phyloP scores from a whole-genome alignment of 2,797 vertebrate species.

The Meda fulgida region DNA sequence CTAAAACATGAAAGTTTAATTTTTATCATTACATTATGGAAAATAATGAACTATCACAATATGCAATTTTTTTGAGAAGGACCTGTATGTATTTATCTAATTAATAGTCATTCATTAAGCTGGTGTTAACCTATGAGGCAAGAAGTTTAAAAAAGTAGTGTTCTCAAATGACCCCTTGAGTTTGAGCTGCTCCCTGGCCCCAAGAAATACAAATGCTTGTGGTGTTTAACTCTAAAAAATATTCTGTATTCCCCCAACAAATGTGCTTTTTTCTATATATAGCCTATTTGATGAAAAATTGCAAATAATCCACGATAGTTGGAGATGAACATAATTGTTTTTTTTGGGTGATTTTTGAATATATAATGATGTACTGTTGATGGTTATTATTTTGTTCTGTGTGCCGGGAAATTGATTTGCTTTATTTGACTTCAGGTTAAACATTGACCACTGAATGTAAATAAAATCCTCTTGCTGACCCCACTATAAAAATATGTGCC shows the following conservation, averaged over 20 bases:
- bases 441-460: constrained; percentile 39
- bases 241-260: background rate
- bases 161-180: background rate
- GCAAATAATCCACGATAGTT: background rate
- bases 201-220: background rate
- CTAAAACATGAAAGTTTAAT: too few relatives aligned
- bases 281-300: too few relatives aligned
- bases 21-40: too few relatives aligned
- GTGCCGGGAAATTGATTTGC: constrained; percentile 16
- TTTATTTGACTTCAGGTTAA: constrained; percentile 50
- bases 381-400: background rate
- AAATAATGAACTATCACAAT: too few relatives aligned
- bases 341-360: background rate
- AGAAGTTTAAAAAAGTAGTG: background rate
- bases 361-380: background rate
- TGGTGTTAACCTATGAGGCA: background rate
- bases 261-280: background rate
- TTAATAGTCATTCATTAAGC: background rate
- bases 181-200: background rate
- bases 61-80: too few relatives aligned
- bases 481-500: constrained; percentile 23
- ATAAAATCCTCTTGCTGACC: background rate
- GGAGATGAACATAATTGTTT: background rate
- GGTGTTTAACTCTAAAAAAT: background rate
- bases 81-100: background rate